A percentile compares a stretch with the other conserved stretches of the same genome.
Evolutionary conservation across 1,140 invertebrate species (phyloP).

Genomic region (Pygmarrhopalites habei): DNA sequence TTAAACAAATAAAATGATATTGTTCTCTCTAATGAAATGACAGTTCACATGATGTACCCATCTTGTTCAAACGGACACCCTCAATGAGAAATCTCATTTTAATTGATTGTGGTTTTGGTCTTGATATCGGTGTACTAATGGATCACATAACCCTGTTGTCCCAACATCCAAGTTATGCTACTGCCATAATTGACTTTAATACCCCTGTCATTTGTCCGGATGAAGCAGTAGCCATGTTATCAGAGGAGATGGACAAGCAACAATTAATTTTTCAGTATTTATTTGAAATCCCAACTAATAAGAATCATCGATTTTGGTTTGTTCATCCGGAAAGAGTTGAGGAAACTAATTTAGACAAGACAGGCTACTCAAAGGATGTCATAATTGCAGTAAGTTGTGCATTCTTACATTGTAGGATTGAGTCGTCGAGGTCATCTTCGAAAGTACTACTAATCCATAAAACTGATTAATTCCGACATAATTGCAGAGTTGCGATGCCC

Average conservation of each 20-base stretch:
- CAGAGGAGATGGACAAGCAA: not conserved
- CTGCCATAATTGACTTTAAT: constrained; percentile 18
- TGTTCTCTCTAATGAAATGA: too few relatives aligned
- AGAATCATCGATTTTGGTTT: constrained; percentile 18
- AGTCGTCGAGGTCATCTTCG: too few relatives aligned
- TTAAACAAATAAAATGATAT: too few relatives aligned
- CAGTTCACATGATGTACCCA: constrained; percentile 1
- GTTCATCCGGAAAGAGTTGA: constrained; percentile 11
- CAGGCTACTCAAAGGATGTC: constrained; percentile 3
- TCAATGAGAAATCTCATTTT: constrained; percentile 5
- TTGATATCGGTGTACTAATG: constrained; percentile 4
- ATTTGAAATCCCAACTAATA: not conserved
- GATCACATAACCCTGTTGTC: not conserved
- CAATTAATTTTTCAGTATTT: constrained; percentile 5
- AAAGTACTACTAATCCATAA: too few relatives aligned
- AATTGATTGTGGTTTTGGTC: constrained; percentile 14
- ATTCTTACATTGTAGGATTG: too few relatives aligned
- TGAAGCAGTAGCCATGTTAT: not conserved
- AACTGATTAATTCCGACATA: too few relatives aligned
- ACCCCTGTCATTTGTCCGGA: constrained; percentile 1
- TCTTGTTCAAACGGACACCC: not conserved
- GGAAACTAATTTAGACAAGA: not conserved
- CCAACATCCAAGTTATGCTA: constrained; percentile 1
- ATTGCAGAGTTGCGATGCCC: not conserved
- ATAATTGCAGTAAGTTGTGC: too few relatives aligned